Base-by-base conservation (phyloP, 2,113 vertebrate species). In the Cranoglanis bouderius region DNA sequence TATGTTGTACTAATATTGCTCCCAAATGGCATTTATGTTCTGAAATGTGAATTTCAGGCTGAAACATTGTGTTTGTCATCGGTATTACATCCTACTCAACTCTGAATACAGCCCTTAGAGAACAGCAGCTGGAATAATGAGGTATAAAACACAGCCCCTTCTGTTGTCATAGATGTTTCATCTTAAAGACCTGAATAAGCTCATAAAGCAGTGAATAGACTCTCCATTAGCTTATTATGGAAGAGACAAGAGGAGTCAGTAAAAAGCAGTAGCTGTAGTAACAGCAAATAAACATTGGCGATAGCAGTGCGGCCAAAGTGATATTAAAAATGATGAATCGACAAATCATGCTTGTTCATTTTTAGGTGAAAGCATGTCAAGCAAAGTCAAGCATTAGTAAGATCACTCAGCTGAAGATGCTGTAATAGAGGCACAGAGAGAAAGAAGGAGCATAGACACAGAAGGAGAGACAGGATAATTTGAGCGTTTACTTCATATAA, bases 31-130 rank as follows among this genome's bases (percentile, higher is more conserved):
- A 74, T 74, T 26, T 43, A 46, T 38, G 0, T 72, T 6, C 1
- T 67, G 49, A 46, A 74, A 74, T 43, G 21, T 77, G 40, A 46
- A 77, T 74, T 74, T 40, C 19, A 40, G 35, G 70, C 6, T 74
- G 18, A 74, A 43, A 43, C 43, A 74, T 43, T 24, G 19, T 12
- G 43, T 24, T 24, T 38, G 19, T 83, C 35, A 43, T 16, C 26
- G 14, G 35, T 6, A 26, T 82, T 61, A 43, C 35, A 29, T 29
- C 10, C 81, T 83, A 61, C 57, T 61, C 8, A 29, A 83, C 81
- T 83, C 81, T 83, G 55, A 83, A 83, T 83, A 83, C 81, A 83
- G 81, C 81, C 35, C 26, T 43, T 43, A 57, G 57, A 57, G 63
- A 88, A 88, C 13, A 82, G 18, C 29, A 81, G 40, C 32, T 40